Evolutionary conservation across 2,888 invertebrate species (phyloP).

Genomic region (Dioctria linearis): DNA sequence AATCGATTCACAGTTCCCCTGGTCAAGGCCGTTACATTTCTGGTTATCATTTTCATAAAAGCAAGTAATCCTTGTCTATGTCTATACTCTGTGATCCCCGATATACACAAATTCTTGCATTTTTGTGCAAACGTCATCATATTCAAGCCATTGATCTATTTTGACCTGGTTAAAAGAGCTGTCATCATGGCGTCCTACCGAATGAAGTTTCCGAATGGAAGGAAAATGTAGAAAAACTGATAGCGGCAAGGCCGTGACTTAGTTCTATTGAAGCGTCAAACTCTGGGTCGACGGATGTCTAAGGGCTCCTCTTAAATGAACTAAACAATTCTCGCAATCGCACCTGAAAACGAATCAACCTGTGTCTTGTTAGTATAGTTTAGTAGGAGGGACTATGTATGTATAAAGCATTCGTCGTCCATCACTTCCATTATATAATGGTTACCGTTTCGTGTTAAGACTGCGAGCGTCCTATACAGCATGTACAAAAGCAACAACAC

Average conservation of each 20-base stretch:
- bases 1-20: slow-evolving; percentile 31
- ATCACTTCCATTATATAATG: background rate
- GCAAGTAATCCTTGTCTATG: slow-evolving; percentile 49
- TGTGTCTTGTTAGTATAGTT: background rate
- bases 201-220: slow-evolving; percentile 4
- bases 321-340: slow-evolving; percentile 33
- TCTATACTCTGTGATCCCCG: slow-evolving; percentile 11
- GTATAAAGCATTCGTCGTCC: background rate
- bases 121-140: slow-evolving; percentile 55
- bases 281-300: background rate
- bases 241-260: slow-evolving; percentile 47
- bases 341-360: background rate
- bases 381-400: too few species aligned
- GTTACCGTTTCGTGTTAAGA: background rate
- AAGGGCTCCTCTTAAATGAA: slow-evolving; percentile 21
- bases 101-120: slow-evolving; percentile 47
- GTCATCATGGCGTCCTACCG: slow-evolving; percentile 48
- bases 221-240: slow-evolving; percentile 37
- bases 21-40: slow-evolving; percentile 34
- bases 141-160: slow-evolving; percentile 55
- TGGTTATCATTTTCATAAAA: slow-evolving; percentile 43
- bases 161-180: slow-evolving; percentile 56
- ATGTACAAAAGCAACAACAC: background rate
- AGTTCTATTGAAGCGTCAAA: slow-evolving; percentile 31
- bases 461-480: background rate